Percentiles rank a stretch among this genome's conserved stretches.
These are phyloP conservation scores for Cylas formicarius DNA, from an alignment of 1,140 invertebrate genomes.

Conservation along the genomic window DNA sequence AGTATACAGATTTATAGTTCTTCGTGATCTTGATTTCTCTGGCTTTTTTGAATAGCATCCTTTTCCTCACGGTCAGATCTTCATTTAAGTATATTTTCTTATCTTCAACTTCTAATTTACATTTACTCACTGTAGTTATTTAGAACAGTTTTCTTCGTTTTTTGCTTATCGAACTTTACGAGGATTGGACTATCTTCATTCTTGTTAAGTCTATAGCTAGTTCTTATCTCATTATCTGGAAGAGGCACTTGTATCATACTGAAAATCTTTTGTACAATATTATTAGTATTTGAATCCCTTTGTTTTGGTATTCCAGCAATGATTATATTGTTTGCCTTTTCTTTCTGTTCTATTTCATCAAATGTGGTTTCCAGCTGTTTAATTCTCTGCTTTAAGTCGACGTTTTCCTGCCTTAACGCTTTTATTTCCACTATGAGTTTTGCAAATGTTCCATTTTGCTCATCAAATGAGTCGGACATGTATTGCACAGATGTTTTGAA, in stretches of 20 bases:
- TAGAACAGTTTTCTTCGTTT: not conserved
- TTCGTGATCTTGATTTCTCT: not conserved
- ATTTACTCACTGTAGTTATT: constrained; percentile 1
- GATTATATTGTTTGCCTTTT: constrained; percentile 6
- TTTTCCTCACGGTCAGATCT: constrained; percentile 1
- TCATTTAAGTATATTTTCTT: constrained; percentile 4
- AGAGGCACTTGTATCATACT: not conserved
- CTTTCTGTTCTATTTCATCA: constrained; percentile 3
- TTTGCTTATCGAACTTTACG: constrained; percentile 2
- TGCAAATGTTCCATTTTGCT: constrained; percentile 1
- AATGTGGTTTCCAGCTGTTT: not conserved
- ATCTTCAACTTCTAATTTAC: constrained; percentile 3
- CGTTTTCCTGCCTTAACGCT: constrained; percentile 3
- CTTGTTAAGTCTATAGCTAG: not conserved
- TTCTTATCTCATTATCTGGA: not conserved
- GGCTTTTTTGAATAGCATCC: constrained; percentile 5
- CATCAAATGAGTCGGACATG: constrained; percentile 4
- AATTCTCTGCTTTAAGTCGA: not conserved
- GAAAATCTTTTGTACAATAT: not conserved
- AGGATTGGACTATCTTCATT: not conserved
- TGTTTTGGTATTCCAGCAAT: constrained; percentile 5
- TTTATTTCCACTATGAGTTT: not conserved
- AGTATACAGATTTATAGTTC: constrained; percentile 2
- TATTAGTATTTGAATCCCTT: not conserved
- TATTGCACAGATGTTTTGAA: not conserved